Evolutionary conservation across 2,113 vertebrate genomes (phyloP), one percentile per base, ranked within the genome.

Genomic region (Mesembrinibis cayennensis): DNA sequence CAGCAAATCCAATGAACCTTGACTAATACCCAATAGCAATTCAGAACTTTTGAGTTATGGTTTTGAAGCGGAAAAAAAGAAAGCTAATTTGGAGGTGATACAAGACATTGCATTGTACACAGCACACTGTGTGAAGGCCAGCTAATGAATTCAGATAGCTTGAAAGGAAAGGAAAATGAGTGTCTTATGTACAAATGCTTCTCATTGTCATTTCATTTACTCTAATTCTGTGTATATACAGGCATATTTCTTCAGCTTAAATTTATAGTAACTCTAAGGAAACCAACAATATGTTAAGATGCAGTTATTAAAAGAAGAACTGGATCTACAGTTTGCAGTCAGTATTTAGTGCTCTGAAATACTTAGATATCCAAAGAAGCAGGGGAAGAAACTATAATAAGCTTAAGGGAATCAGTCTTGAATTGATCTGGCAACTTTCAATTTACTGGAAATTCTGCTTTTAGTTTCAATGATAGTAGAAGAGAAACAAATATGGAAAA

Each of bases 81-180:
- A 96, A 79, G 52, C 19, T 78, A 47, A 82, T 93, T 76, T 92
- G 15, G 40, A 82, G 36, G 38, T 17, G 34, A 79, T 82, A 74
- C 0, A 1, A 90, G 80, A 84, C 23, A 29, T 53, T 95, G 59
- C 56, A 55, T 74, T 63, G 30, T 78, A 61, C 34, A 59, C 14
- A 83, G 63, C 38, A 67, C 47, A 32, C 52, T 38, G 30, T 40
- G 18, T 82, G 91, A 81, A 92, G 89, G 73, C 34, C 87, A 84
- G 72, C 27, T 89, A 83, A 84, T 71, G 45, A 87, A 89, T 82
- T 80, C 90, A 78, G 59, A 47, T 44, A 79, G 36, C 61, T 65
- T 95, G 83, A 94, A 89, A 84, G 34, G 71, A 73, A 93, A 91
- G 53, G 50, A 72, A 96, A 90, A 93, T 19, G 6, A 79, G 27